Conservation (phyloP, 2,113 vertebrate species). For the Dipodomys spectabilis region DNA sequence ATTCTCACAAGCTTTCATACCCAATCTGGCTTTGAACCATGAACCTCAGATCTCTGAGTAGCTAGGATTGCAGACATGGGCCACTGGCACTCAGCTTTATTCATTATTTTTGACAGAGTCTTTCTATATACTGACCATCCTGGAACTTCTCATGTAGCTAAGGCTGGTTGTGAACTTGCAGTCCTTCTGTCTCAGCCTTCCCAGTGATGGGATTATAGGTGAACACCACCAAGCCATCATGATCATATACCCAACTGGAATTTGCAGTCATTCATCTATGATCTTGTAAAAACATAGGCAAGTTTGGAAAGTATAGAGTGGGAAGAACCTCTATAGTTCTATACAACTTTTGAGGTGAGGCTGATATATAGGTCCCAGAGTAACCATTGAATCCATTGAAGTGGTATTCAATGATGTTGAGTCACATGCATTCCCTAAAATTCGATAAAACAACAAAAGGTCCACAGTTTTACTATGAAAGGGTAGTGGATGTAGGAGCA, state of each 20-base stretch:
- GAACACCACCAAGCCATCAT: not conserved
- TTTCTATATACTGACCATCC: not conserved
- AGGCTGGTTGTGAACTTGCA: not conserved
- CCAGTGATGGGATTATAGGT: not conserved
- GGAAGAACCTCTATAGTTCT: not conserved
- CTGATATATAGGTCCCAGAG: not conserved
- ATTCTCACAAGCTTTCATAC: too few species aligned
- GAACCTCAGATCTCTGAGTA: too few species aligned
- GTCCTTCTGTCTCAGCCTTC: not conserved
- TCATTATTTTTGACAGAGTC: too few species aligned
- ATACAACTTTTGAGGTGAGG: not conserved
- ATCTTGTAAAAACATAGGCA: not conserved
- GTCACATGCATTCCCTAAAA: not conserved
- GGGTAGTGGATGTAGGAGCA: not conserved
- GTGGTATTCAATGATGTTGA: not conserved
- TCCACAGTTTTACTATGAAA: not conserved
- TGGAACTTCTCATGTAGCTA: not conserved
- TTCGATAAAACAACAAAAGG: not conserved
- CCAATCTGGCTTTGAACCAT: too few species aligned
- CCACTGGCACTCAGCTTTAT: too few species aligned
- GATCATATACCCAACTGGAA: not conserved
- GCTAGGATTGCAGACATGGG: too few species aligned
- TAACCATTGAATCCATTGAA: not conserved
- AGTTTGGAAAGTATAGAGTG: not conserved
- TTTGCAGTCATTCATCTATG: not conserved